Conservation (phyloP, 2,888 invertebrate species). For the Nephrotoma guestfalica region DNA sequence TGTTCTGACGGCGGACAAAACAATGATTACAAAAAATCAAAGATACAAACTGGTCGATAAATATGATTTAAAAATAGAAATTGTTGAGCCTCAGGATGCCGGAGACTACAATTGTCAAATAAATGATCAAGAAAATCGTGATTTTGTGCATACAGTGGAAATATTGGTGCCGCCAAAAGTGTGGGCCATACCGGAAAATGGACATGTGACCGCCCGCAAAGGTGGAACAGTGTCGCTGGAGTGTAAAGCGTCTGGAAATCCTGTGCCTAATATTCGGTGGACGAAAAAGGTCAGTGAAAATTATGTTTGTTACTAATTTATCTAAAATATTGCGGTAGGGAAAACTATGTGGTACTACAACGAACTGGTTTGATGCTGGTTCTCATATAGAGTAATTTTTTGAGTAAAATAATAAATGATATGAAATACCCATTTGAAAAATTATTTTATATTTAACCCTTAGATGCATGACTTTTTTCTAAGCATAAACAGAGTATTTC, state of each 20-base stretch:
- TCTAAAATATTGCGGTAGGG: no score
- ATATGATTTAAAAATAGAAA: conserved; percentile 43
- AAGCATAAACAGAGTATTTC: no score
- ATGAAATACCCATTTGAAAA: no score
- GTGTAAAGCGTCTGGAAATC: conserved; percentile 46
- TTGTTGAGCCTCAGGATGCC: conserved; percentile 37
- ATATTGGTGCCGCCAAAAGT: conserved; percentile 46
- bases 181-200: conserved; percentile 37
- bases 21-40: conserved; percentile 45
- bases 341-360: no score
- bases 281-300: conserved; percentile 36
- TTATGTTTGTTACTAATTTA: no score
- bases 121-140: conserved; percentile 40
- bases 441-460: no score
- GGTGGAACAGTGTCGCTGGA: conserved; percentile 43
- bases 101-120: conserved; percentile 49
- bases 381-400: no score
- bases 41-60: conserved; percentile 44
- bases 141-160: conserved; percentile 46
- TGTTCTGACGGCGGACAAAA: conserved; percentile 43
- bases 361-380: no score
- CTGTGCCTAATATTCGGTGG: conserved; percentile 45
- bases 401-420: no score
- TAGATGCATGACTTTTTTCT: no score
- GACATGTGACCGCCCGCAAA: conserved; percentile 40